A percentile compares a stretch with the other conserved stretches of the same genome.
Conservation (phyloP, 2,888 invertebrate species). For the Trichopria drosophilae region DNA sequence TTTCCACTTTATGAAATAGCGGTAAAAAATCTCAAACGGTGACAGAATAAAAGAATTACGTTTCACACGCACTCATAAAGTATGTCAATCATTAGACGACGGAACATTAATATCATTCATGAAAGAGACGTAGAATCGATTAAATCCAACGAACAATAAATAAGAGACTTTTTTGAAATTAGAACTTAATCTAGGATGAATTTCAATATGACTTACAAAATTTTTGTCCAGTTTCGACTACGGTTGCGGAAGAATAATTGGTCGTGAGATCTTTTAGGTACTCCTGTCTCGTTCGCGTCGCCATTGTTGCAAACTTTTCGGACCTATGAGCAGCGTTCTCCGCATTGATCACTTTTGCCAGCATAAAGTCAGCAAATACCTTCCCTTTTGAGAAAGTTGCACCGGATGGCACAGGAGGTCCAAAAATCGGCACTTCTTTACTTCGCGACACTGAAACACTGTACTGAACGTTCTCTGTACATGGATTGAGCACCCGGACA, state of each 20-base stretch:
- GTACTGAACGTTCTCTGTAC: conserved; percentile 88
- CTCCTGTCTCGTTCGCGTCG: conserved; percentile 91
- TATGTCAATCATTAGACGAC: no score
- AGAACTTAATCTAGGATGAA: not conserved
- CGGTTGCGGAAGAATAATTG: conserved; percentile 79
- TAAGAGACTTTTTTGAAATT: no score
- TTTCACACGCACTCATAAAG: no score
- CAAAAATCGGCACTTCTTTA: conserved; percentile 93
- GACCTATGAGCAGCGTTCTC: conserved; percentile 93
- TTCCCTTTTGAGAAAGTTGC: conserved; percentile 87
- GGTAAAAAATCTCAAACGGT: not conserved
- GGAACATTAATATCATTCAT: no score
- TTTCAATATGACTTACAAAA: conserved; percentile 70
- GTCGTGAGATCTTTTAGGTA: conserved; percentile 90
- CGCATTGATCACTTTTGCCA: conserved; percentile 95
- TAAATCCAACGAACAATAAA: not conserved
- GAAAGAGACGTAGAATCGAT: not conserved
- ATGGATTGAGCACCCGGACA: conserved; percentile 85
- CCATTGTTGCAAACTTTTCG: conserved; percentile 96
- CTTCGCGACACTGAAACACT: conserved; percentile 78
- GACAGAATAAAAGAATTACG: no score
- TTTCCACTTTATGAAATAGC: not conserved
- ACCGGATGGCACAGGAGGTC: conserved; percentile 89
- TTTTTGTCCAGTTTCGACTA: conserved; percentile 82
- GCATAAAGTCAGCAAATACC: conserved; percentile 90